Conservation (phyloP, 2,113 vertebrate genomes). For the Pungitius pungitius region DNA sequence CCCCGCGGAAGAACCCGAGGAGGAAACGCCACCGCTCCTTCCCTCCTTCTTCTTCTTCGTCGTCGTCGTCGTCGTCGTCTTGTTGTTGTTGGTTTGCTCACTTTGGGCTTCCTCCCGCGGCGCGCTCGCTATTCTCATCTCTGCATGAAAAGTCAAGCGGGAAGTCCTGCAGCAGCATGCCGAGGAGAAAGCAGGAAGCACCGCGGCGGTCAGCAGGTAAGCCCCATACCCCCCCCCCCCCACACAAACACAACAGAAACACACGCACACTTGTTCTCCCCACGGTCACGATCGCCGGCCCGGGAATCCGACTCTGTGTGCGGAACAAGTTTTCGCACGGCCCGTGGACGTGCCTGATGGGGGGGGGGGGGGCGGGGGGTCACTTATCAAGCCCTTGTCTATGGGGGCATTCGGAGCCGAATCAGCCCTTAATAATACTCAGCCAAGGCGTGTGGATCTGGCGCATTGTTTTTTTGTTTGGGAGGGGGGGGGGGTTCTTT, state of each 20-base stretch:
- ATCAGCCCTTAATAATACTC: slow-evolving; percentile 8
- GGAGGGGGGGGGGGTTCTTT: neutral
- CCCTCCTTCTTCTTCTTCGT: no score
- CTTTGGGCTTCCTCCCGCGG: slow-evolving; percentile 60
- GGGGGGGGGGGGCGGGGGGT: no score
- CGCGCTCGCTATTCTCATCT: slow-evolving; percentile 72
- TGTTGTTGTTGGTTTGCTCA: slow-evolving; percentile 38
- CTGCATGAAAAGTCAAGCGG: slow-evolving; percentile 91
- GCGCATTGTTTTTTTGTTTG: neutral
- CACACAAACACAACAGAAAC: slow-evolving; percentile 24
- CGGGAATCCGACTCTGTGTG: slow-evolving; percentile 6
- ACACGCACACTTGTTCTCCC: neutral
- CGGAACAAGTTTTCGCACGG: slow-evolving; percentile 25
- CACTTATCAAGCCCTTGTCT: no score
- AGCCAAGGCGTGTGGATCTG: slow-evolving; percentile 21
- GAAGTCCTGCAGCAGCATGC: slow-evolving; percentile 90
- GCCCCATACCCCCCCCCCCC: slow-evolving; percentile 15
- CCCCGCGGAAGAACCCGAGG: slow-evolving; percentile 43
- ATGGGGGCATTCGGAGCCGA: no score
- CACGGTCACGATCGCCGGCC: neutral
- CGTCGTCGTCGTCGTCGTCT: no score
- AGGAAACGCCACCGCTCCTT: slow-evolving; percentile 24
- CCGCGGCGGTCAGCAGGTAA: slow-evolving; percentile 96
- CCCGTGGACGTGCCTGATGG: neutral
- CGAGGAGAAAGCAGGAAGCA: slow-evolving; percentile 97